Conservation (phyloP, 2,113 vertebrate genomes). For the Bubo bubo region DNA sequence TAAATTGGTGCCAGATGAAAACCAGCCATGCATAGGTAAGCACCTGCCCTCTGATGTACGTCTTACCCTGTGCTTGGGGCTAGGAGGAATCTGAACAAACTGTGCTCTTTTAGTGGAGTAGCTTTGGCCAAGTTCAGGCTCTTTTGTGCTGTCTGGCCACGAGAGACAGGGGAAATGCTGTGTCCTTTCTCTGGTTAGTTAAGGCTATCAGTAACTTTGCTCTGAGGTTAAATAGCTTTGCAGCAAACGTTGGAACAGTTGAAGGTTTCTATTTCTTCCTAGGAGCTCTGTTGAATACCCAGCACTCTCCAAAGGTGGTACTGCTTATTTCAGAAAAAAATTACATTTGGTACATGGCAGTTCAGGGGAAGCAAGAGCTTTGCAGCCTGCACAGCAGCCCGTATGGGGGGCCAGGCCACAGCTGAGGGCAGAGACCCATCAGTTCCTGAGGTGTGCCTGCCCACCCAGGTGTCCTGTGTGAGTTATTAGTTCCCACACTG, state of each 20-base stretch:
- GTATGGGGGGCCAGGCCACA: rapidly evolving
- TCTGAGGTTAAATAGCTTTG: neutral
- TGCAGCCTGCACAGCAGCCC: neutral
- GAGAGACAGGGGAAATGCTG: neutral
- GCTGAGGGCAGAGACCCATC: neutral
- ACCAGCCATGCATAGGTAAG: rapidly evolving
- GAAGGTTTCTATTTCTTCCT: neutral
- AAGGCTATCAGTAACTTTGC: neutral
- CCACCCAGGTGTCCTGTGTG: neutral
- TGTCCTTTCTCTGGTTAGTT: neutral
- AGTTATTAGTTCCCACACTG: neutral
- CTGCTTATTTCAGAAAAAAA: neutral
- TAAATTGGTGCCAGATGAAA: neutral
- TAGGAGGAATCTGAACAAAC: neutral
- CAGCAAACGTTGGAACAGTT: neutral
- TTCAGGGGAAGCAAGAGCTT: neutral
- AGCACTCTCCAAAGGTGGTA: neutral
- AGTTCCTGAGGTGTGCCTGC: neutral
- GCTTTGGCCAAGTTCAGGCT: neutral
- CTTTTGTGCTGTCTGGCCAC: neutral
- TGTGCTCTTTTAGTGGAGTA: neutral
- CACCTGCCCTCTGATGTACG: neutral
- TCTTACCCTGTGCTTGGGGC: neutral
- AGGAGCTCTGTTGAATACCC: neutral
- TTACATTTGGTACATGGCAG: neutral